These are phyloP conservation scores for Blera fallax DNA, from an alignment of 2,888 invertebrate genomes.

Conservation along the genomic window DNA sequence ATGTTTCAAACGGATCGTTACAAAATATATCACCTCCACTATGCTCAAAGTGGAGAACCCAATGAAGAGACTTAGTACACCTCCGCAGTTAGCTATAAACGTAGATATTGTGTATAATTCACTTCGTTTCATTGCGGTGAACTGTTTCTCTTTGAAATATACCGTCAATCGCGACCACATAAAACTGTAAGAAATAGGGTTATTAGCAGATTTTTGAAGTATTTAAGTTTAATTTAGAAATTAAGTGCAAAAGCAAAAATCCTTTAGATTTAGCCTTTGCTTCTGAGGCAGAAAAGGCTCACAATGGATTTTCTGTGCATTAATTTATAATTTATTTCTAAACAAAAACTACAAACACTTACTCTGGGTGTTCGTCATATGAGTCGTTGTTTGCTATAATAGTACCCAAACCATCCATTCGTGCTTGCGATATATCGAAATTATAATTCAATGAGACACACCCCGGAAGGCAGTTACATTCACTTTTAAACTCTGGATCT, in stretches of 20 bases:
- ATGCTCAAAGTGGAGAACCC: conserved; percentile 81
- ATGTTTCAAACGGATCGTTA: conserved; percentile 81
- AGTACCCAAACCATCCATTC: conserved; percentile 75
- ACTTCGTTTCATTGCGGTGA: conserved; percentile 86
- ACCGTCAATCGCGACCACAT: conserved; percentile 85
- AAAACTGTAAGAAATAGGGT: conserved; percentile 79
- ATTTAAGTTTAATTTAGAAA: background rate
- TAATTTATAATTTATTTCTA: background rate
- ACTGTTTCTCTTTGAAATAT: conserved; percentile 88
- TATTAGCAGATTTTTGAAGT: background rate
- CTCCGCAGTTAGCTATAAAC: conserved; percentile 87
- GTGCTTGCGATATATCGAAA: conserved; percentile 79
- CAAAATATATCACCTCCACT: conserved; percentile 83
- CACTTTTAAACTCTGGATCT: conserved; percentile 74
- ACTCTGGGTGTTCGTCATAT: conserved; percentile 78
- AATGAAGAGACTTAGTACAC: conserved; percentile 84
- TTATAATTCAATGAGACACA: conserved; percentile 80
- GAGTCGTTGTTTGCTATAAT: conserved; percentile 76
- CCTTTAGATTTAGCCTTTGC: no score
- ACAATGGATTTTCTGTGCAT: no score
- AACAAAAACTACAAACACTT: conserved; percentile 33
- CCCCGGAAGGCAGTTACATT: conserved; percentile 79
- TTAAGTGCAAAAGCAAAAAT: no score
- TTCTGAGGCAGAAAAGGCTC: no score
- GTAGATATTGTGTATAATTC: conserved; percentile 87